Conservation (phyloP, 2,888 invertebrate genomes). For the Xestobium rufovillosum region DNA sequence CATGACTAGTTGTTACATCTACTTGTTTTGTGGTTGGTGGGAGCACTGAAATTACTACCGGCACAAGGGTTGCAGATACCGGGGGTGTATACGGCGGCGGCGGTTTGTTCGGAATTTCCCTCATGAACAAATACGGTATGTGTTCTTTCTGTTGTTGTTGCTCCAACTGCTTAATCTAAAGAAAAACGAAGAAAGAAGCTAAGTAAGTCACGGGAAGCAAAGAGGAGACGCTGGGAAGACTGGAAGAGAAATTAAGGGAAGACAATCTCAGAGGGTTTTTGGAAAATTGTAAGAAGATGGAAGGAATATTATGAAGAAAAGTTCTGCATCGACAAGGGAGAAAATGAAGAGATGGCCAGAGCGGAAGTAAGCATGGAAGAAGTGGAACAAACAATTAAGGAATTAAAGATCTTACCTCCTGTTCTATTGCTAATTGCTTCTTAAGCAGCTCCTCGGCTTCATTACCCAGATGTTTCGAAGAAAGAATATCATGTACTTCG, state of each 20-base stretch:
- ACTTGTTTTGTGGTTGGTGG: constrained; percentile 45
- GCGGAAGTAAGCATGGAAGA: no score
- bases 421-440: constrained; percentile 56
- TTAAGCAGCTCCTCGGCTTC: constrained; percentile 56
- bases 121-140: constrained; percentile 49
- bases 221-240: no score
- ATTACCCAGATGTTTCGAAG: constrained; percentile 33
- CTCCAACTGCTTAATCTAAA: constrained; percentile 53
- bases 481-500: constrained; percentile 13
- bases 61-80: constrained; percentile 34
- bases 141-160: constrained; percentile 48
- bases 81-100: constrained; percentile 71
- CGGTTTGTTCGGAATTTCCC: constrained; percentile 67
- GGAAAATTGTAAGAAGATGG: no score
- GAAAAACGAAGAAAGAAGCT: no score
- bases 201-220: no score
- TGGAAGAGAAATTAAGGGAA: no score
- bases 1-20: constrained; percentile 42
- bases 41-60: constrained; percentile 34
- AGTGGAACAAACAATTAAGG: constrained; percentile 3
- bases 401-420: constrained; percentile 46
- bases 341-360: no score
- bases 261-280: no score
- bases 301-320: no score
- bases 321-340: no score